Evolutionary conservation across 2,113 vertebrate species (phyloP).

Genomic region (Phasianus colchicus): DNA sequence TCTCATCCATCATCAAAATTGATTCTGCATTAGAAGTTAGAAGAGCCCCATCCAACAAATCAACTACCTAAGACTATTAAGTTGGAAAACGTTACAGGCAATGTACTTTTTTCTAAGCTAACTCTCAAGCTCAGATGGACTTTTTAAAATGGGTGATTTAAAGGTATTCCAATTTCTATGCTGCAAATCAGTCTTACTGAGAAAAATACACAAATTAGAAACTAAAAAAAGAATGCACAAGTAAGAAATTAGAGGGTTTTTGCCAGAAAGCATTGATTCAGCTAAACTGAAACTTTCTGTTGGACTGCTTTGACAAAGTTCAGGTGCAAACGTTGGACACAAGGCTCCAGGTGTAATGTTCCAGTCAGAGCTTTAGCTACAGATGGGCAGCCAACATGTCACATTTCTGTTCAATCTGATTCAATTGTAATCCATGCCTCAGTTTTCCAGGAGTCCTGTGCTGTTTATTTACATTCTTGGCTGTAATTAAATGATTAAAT

Average conservation of each 20-base stretch:
- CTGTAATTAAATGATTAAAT: neutral
- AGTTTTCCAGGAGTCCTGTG: neutral
- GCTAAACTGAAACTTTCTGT: neutral
- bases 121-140: neutral
- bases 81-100: constrained; percentile 10
- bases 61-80: constrained; percentile 21
- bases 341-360: neutral
- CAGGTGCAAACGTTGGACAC: neutral
- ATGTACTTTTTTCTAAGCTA: neutral
- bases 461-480: accelerated
- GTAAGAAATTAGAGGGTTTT: neutral
- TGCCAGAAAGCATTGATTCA: neutral
- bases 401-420: neutral
- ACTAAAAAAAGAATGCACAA: neutral
- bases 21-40: constrained; percentile 39
- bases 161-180: neutral
- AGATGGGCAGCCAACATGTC: neutral
- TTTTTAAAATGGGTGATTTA: constrained; percentile 28
- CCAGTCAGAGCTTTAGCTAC: neutral
- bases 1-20: constrained; percentile 50
- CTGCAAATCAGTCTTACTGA: neutral
- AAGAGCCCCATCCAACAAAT: constrained; percentile 40
- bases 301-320: neutral
- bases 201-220: constrained; percentile 3
- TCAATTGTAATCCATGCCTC: neutral